Percentiles rank a stretch among this genome's conserved stretches.
Evolutionary conservation across 2,113 vertebrate genomes (phyloP).

Genomic region (Microtus ochrogaster): DNA sequence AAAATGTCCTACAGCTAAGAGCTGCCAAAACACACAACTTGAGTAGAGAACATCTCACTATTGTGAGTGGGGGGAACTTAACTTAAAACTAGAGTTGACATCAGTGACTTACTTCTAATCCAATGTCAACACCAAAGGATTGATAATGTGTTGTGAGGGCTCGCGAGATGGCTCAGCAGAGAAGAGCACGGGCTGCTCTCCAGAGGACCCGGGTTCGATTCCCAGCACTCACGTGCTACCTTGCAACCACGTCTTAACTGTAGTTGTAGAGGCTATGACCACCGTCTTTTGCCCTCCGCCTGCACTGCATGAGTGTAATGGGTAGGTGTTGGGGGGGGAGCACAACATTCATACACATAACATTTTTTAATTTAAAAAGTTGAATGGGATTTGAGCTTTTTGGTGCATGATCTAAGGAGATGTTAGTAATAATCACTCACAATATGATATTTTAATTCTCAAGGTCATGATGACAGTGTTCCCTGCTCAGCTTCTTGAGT

Average conservation of each 20-base stretch:
- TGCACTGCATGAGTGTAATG: background rate
- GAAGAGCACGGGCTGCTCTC: background rate
- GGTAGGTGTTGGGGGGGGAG: no score
- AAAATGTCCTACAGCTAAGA: conserved; percentile 1
- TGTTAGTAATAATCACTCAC: background rate
- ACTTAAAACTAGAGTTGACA: conserved; percentile 39
- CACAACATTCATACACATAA: background rate
- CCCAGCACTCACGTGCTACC: background rate
- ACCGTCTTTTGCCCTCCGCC: background rate
- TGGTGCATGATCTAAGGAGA: background rate
- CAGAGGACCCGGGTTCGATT: background rate
- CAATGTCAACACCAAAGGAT: background rate
- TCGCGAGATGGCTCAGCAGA: background rate
- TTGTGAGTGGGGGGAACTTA: background rate
- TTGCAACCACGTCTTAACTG: background rate
- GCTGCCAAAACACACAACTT: background rate
- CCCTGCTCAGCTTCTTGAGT: background rate
- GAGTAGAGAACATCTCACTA: background rate
- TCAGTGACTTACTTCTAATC: background rate
- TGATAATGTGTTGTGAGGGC: background rate
- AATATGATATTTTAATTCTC: background rate
- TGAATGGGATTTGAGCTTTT: background rate
- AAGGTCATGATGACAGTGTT: background rate
- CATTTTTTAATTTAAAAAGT: background rate
- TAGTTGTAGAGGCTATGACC: background rate